These are phyloP conservation scores for Poecilia velifera DNA, from an alignment of 2,797 vertebrate genomes.

Conservation along the genomic window DNA sequence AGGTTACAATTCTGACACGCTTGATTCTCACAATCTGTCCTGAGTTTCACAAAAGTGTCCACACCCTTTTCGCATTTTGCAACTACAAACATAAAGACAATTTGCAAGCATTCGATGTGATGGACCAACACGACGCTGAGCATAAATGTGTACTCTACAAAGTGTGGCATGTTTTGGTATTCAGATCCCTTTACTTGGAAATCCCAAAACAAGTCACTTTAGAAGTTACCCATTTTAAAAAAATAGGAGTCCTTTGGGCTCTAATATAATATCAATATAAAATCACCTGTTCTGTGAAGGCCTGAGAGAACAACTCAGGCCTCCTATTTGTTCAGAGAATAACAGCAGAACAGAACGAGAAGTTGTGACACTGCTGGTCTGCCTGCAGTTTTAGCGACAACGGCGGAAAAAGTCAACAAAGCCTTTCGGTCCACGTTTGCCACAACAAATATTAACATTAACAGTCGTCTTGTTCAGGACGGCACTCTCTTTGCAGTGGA, in stretches of 20 bases:
- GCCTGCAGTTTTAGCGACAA: too few species aligned
- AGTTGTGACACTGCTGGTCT: neutral
- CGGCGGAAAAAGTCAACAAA: too few species aligned
- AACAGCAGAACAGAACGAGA: neutral
- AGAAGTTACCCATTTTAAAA: neutral
- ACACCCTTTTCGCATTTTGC: neutral
- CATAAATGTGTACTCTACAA: neutral
- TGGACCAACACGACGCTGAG: neutral
- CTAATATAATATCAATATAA: neutral
- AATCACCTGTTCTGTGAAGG: neutral
- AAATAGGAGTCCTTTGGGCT: neutral
- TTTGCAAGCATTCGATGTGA: neutral
- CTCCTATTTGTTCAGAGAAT: too few species aligned
- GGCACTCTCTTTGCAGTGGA: too few species aligned
- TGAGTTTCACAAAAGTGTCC: neutral
- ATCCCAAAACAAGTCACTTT: neutral
- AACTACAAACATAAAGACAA: neutral
- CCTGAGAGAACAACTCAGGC: neutral
- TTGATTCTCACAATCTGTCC: slow-evolving; percentile 41
- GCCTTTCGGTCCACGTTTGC: too few species aligned
- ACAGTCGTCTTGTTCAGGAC: too few species aligned
- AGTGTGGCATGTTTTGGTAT: neutral
- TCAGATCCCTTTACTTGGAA: neutral
- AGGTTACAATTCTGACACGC: slow-evolving; percentile 52
- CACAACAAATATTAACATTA: too few species aligned